These are phyloP conservation scores for Oithona nana DNA, from an alignment of 2,888 invertebrate species.

Conservation along the genomic window DNA sequence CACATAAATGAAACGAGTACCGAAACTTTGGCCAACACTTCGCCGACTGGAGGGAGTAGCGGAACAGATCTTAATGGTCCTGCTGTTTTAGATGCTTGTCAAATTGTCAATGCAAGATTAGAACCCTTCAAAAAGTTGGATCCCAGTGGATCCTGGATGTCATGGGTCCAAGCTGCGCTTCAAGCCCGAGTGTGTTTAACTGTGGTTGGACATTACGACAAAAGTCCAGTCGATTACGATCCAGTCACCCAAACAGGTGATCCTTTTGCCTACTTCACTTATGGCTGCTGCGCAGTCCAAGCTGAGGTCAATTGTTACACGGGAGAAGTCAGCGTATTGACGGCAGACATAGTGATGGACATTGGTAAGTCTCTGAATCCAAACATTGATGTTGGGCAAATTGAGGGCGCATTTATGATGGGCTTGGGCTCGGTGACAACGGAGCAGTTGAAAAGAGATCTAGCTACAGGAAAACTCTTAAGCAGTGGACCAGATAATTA, in stretches of 20 bases:
- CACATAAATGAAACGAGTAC: constrained; percentile 65
- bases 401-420: constrained; percentile 85
- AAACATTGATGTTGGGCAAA: constrained; percentile 87
- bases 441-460: neutral
- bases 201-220: constrained; percentile 55
- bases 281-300: constrained; percentile 63
- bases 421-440: constrained; percentile 37
- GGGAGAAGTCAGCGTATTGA: constrained; percentile 55
- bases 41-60: constrained; percentile 69
- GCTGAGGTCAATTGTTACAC: constrained; percentile 86
- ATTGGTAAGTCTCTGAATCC: constrained; percentile 85
- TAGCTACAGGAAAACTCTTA: constrained; percentile 45
- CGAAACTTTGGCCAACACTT: constrained; percentile 77
- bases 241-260: constrained; percentile 47
- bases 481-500: constrained; percentile 83
- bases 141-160: constrained; percentile 61
- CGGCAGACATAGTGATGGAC: constrained; percentile 91
- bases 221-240: constrained; percentile 29
- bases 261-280: constrained; percentile 63
- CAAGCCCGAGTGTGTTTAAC: constrained; percentile 55
- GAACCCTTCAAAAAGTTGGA: constrained; percentile 50
- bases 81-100: constrained; percentile 68
- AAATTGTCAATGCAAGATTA: constrained; percentile 48
- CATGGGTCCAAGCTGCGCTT: constrained; percentile 59
- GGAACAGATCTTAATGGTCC: constrained; percentile 79